A percentile compares a stretch with the other conserved stretches of the same genome.
Evolutionary conservation across 1,140 invertebrate species (phyloP).

Genomic region (Liolophura sinensis): DNA sequence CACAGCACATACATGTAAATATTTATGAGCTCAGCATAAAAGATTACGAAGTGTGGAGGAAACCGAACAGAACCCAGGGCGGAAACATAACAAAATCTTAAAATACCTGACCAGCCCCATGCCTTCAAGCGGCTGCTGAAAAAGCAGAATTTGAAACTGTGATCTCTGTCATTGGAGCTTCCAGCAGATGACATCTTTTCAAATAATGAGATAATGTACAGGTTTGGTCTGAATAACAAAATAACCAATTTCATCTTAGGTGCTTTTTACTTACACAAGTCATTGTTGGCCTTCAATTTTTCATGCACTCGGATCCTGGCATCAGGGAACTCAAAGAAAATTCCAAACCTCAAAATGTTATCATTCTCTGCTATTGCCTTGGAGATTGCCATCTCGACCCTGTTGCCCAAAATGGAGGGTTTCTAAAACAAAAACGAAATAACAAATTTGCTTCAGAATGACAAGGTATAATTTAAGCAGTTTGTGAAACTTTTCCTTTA

Average conservation of each 20-base stretch:
- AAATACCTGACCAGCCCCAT: too few species aligned
- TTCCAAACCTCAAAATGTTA: constrained; percentile 85
- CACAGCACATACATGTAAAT: too few species aligned
- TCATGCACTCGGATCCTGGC: constrained; percentile 89
- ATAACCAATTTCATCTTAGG: background rate
- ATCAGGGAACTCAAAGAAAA: constrained; percentile 95
- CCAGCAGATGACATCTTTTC: too few species aligned
- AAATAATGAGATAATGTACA: too few species aligned
- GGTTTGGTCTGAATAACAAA: too few species aligned
- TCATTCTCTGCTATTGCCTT: constrained; percentile 90
- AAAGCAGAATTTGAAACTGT: too few species aligned
- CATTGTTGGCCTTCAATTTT: constrained; percentile 94
- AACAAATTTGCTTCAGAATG: constrained; percentile 3
- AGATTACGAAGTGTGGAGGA: too few species aligned
- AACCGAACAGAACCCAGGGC: too few species aligned
- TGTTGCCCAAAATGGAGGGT: constrained; percentile 92
- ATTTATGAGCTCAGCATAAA: too few species aligned
- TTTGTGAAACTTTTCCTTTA: background rate
- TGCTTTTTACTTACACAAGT: constrained; percentile 63
- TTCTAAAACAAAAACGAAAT: constrained; percentile 68
- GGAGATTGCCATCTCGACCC: constrained; percentile 97
- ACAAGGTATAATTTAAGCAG: background rate
- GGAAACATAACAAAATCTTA: too few species aligned
- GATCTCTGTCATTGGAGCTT: too few species aligned
- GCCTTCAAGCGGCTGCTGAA: too few species aligned